These are phyloP conservation scores for Halictus rubicundus DNA, from an alignment of 1,140 invertebrate genomes.

Conservation along the genomic window DNA sequence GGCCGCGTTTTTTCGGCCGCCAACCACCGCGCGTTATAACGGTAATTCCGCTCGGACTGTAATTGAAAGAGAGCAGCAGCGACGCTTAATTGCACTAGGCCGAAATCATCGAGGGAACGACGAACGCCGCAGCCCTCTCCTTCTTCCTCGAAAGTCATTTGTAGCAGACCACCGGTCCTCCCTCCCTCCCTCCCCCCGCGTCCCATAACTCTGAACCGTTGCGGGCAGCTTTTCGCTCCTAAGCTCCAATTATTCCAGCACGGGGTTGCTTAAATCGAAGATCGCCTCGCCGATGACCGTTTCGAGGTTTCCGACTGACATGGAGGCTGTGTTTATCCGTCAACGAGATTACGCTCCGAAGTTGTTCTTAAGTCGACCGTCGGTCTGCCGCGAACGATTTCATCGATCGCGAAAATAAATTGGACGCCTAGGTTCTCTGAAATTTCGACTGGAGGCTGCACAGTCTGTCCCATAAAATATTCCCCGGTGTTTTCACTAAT, in stretches of 20 bases:
- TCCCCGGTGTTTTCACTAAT: neutral
- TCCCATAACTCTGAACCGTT: constrained; percentile 40
- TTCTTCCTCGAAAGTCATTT: constrained; percentile 68
- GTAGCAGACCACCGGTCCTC: neutral
- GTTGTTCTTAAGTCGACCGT: neutral
- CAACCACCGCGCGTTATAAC: constrained; percentile 66
- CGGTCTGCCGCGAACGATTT: neutral
- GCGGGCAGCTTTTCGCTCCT: constrained; percentile 42
- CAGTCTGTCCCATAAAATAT: neutral
- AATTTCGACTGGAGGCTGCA: neutral
- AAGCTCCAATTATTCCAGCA: constrained; percentile 60
- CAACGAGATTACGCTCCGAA: constrained; percentile 24
- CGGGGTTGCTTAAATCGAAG: constrained; percentile 41
- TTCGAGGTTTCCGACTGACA: neutral
- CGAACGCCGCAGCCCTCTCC: constrained; percentile 26
- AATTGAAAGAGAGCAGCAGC: constrained; percentile 69
- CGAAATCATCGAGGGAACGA: constrained; percentile 63
- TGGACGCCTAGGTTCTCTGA: neutral
- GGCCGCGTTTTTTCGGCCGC: constrained; percentile 41
- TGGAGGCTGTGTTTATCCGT: constrained; percentile 39
- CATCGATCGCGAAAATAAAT: neutral
- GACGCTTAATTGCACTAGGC: constrained; percentile 68
- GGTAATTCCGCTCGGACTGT: constrained; percentile 62
- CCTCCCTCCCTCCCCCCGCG: neutral
- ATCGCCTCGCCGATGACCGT: constrained; percentile 5